Evolutionary conservation across 2,888 invertebrate species (phyloP).

Genomic region (Acronicta aceris): DNA sequence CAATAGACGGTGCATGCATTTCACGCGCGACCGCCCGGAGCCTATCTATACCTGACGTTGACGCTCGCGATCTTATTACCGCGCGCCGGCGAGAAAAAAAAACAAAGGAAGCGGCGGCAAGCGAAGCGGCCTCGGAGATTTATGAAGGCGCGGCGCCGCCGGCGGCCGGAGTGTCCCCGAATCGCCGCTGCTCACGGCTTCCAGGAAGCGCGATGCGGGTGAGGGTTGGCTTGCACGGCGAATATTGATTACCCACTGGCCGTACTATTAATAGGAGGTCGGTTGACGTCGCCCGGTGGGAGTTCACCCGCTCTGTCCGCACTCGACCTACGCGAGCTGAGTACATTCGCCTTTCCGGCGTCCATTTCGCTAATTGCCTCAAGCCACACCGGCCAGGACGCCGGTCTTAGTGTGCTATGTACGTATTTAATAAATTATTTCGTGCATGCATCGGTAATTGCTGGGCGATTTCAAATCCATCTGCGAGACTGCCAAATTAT

Average conservation of each 20-base stretch:
- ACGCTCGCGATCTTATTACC: conserved; percentile 85
- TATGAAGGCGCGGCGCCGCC: conserved; percentile 85
- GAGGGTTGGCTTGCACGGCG: conserved; percentile 75
- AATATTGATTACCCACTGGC: conserved; percentile 82
- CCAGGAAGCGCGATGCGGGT: conserved; percentile 81
- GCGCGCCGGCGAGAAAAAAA: conserved; percentile 70
- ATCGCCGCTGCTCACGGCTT: conserved; percentile 69
- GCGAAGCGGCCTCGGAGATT: conserved; percentile 76
- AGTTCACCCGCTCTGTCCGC: conserved; percentile 61
- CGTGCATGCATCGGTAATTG: conserved; percentile 47
- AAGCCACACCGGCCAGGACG: conserved; percentile 55
- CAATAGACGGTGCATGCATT: conserved; percentile 68
- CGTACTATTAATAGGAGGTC: conserved; percentile 82
- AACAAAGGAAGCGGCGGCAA: conserved; percentile 79
- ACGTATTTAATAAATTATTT: conserved; percentile 49
- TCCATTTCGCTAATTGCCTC: conserved; percentile 82
- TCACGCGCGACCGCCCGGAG: conserved; percentile 64
- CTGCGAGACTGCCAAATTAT: conserved; percentile 40
- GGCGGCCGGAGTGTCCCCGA: conserved; percentile 71
- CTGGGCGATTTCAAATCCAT: conserved; percentile 32
- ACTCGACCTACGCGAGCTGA: conserved; percentile 65
- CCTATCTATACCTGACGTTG: conserved; percentile 83
- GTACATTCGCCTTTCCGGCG: conserved; percentile 72
- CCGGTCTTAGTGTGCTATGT: conserved; percentile 50
- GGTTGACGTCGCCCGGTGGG: conserved; percentile 64